These are phyloP conservation scores for Leucania comma DNA, from an alignment of 2,888 invertebrate species.

Conservation along the genomic window DNA sequence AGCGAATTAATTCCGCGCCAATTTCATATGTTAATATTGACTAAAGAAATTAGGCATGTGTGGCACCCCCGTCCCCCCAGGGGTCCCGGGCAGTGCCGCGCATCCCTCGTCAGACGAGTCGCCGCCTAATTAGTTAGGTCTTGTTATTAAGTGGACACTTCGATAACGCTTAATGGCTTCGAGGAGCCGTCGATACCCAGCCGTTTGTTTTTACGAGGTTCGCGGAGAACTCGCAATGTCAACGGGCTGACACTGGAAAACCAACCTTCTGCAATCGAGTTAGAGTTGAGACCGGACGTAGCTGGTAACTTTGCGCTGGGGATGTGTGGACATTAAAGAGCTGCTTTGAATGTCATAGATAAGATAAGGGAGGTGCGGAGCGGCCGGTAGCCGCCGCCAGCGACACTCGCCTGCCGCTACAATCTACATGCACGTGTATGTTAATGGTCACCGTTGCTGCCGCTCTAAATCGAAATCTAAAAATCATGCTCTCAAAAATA, in stretches of 20 bases:
- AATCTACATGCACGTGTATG: conserved; percentile 21
- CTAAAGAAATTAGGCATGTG: conserved; percentile 25
- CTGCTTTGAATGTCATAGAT: conserved; percentile 77
- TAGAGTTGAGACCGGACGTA: conserved; percentile 22
- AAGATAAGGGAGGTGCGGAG: conserved; percentile 71
- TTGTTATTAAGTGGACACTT: conserved; percentile 74
- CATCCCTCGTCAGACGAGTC: conserved; percentile 44
- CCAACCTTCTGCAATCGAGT: conserved; percentile 16
- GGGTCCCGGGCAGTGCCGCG: not conserved
- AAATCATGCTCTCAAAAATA: not conserved
- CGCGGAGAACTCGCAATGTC: conserved; percentile 37
- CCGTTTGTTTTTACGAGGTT: conserved; percentile 72
- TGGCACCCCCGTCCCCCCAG: not conserved
- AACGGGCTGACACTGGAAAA: conserved; percentile 2
- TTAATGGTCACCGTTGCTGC: conserved; percentile 11
- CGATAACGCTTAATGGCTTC: conserved; percentile 76
- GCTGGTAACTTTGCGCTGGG: conserved; percentile 10
- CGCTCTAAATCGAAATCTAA: not conserved
- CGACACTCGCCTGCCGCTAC: conserved; percentile 46
- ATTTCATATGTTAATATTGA: conserved; percentile 9
- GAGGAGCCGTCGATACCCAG: conserved; percentile 67
- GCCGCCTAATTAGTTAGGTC: conserved; percentile 78
- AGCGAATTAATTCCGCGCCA: not conserved
- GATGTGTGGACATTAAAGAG: conserved; percentile 67
- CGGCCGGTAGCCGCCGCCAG: conserved; percentile 46